Percentiles rank a stretch among this genome's conserved stretches.
phyloP scores from a whole-genome alignment of 2,888 invertebrate species.

The Orthonevra nobilis region DNA sequence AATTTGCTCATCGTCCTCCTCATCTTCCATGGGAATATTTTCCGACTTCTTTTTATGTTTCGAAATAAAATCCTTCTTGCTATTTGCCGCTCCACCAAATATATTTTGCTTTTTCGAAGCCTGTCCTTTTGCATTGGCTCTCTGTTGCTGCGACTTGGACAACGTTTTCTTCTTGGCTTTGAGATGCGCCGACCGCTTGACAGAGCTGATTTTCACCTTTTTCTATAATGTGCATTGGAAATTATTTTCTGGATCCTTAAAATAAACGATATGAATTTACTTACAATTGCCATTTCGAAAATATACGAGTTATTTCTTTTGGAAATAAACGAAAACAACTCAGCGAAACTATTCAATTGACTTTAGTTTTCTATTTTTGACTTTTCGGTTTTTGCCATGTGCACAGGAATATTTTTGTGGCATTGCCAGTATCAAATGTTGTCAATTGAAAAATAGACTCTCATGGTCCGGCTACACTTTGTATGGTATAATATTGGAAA shows the following conservation, averaged over 20 bases:
- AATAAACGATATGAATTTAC: background rate
- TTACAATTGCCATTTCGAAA: conserved; percentile 60
- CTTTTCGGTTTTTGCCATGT: too few relatives aligned
- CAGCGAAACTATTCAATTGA: too few relatives aligned
- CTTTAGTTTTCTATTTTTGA: too few relatives aligned
- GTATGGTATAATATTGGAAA: too few relatives aligned
- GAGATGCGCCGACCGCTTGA: conserved; percentile 79
- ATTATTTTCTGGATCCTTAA: too few relatives aligned
- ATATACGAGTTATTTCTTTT: too few relatives aligned
- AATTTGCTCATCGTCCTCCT: conserved; percentile 73
- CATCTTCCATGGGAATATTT: conserved; percentile 71
- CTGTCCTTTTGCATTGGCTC: conserved; percentile 69
- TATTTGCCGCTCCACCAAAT: conserved; percentile 76
- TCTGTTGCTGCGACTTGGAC: conserved; percentile 77
- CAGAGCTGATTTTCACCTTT: conserved; percentile 80
- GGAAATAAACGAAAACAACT: too few relatives aligned
- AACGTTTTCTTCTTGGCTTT: conserved; percentile 77
- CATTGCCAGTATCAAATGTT: too few relatives aligned
- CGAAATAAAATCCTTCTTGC: conserved; percentile 67
- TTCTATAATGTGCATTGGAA: conserved; percentile 76
- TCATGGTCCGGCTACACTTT: too few relatives aligned
- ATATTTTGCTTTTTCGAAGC: conserved; percentile 75
- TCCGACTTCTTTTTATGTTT: conserved; percentile 17
- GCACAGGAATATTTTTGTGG: too few relatives aligned
- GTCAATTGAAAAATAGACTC: too few relatives aligned